These are phyloP conservation scores for Latrodectus elegans DNA, from an alignment of 2,888 invertebrate genomes.

Conservation along the genomic window DNA sequence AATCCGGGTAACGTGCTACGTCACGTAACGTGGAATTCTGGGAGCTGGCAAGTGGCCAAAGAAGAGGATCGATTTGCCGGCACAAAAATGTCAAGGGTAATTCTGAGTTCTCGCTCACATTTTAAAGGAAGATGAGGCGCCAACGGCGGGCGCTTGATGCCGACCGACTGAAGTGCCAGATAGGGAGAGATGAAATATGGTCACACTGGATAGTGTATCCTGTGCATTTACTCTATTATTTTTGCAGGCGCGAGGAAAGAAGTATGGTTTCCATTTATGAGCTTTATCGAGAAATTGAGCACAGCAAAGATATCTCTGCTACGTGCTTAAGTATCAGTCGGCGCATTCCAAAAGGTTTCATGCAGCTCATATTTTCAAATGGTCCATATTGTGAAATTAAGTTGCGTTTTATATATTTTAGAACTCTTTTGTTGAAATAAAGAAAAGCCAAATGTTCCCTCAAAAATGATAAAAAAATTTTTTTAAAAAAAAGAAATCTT, in stretches of 20 bases:
- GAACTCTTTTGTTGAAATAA: too few species aligned
- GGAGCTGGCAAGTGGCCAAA: conserved; percentile 61
- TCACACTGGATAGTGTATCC: neutral
- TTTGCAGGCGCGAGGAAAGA: neutral
- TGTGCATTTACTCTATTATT: conserved; percentile 2
- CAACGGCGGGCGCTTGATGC: neutral
- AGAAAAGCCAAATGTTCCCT: too few species aligned
- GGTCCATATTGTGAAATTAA: neutral
- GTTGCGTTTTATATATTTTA: too few species aligned
- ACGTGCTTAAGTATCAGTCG: neutral
- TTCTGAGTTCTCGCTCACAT: neutral
- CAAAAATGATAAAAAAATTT: too few species aligned
- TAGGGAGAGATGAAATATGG: neutral
- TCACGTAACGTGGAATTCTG: conserved; percentile 36
- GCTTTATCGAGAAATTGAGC: neutral
- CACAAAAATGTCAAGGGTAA: conserved; percentile 67
- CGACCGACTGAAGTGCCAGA: neutral
- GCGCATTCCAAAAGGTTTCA: neutral
- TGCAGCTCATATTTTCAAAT: neutral
- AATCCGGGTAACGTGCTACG: conserved; percentile 54
- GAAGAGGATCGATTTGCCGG: conserved; percentile 44
- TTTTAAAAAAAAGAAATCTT: too few species aligned
- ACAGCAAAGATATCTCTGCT: neutral
- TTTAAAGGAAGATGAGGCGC: neutral
- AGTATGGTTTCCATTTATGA: conserved; percentile 2